phyloP scores from a whole-genome alignment of 2,888 invertebrate genomes.

The Leucophenga maculata region DNA sequence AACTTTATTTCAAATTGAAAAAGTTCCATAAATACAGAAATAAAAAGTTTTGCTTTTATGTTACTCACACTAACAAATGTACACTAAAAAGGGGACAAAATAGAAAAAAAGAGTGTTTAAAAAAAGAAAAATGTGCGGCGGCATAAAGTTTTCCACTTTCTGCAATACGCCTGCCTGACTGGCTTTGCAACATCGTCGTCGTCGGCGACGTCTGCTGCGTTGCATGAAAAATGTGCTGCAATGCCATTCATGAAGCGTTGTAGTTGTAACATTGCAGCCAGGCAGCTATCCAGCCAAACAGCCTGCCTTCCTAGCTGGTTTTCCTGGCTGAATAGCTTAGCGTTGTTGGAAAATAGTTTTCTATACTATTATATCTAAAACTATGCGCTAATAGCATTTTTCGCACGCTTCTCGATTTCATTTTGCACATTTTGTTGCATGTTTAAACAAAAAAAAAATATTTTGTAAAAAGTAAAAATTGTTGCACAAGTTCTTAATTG shows the following conservation, averaged over 20 bases:
- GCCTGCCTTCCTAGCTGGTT: no score
- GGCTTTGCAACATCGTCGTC: no score
- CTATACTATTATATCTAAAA: neutral
- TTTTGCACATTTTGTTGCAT: neutral
- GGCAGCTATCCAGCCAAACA: neutral
- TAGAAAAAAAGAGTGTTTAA: neutral
- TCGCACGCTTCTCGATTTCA: neutral
- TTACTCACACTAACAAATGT: slow-evolving; percentile 3
- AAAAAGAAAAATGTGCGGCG: slow-evolving; percentile 42
- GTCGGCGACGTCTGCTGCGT: neutral
- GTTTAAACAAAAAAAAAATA: no score
- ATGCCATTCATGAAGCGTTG: neutral
- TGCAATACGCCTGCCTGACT: slow-evolving; percentile 38
- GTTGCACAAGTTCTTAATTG: neutral
- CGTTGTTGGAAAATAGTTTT: neutral
- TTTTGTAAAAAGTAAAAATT: neutral
- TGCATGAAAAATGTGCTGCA: slow-evolving; percentile 16
- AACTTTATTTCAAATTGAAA: slow-evolving; percentile 64
- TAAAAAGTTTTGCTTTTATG: slow-evolving; percentile 49
- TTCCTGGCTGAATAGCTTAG: neutral
- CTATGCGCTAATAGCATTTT: slow-evolving; percentile 4
- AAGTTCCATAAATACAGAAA: slow-evolving; percentile 63
- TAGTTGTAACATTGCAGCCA: neutral
- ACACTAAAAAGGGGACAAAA: slow-evolving; percentile 11
- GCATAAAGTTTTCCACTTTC: slow-evolving; percentile 61